Evolutionary conservation across 2,113 vertebrate species (phyloP), one percentile per base, ranked within the genome.

Genomic region (Lutjanus erythropterus): DNA sequence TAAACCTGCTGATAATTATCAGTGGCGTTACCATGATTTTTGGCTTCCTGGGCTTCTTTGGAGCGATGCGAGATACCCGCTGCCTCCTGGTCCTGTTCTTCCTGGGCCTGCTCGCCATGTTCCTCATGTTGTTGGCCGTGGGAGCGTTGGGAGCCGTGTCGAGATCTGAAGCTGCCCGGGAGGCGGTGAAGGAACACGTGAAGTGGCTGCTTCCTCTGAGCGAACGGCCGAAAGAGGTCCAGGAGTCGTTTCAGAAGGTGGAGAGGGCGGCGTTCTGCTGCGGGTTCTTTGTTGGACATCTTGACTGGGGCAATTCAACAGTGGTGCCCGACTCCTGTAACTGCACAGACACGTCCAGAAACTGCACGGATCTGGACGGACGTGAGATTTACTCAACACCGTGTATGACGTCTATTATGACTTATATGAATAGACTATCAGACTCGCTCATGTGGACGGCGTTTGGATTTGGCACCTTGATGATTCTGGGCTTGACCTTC

Each of bases 31-130:
- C 42, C 19, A 3, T 74, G 33, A 7, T 74, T 10, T 66, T 83
- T 42, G 68, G 85, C n/a, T 75, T 76, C 42, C 76, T 12, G 23
- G 80, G 71, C 76, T 76, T 14, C 44, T 77, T 27, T 18, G 81
- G 71, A 23, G 47, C 55, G 0, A 11, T 55, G 15, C 4, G 3
- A 19, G 46, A 82, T 61, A 73, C 0, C 60, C 23, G 31, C 29
- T 80, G 71, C 66, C 29, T 58, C 42, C 84, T 89, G 55, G 31
- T 5, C 8, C 10, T 71, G 14, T 82, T 85, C 65, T 74, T 85
- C 53, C 8, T 39, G 42, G 72, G 72, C n/a, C 55, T 87, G 16
- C 12, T 75, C 14, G 5, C 0, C 0, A 27, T 75, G 59, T 55
- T 83, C 23, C 2, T 83, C 72, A 12, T 80, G 25, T 4, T 80